Base-by-base conservation (phyloP, 2,113 vertebrate species). In the Carollia perspicillata region DNA sequence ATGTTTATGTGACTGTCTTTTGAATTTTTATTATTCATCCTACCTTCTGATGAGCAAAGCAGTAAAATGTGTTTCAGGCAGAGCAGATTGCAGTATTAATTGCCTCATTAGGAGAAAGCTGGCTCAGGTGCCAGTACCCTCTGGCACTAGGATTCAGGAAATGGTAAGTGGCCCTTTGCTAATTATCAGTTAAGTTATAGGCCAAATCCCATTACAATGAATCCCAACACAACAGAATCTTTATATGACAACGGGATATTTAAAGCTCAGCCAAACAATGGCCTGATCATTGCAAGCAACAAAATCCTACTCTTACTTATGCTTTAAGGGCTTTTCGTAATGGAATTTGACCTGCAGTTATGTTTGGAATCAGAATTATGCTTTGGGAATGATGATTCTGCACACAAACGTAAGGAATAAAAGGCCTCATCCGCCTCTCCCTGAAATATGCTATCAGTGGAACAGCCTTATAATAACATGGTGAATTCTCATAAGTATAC, bases 31-130 rank as follows among this genome's bases (percentile, higher is more conserved):
- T 95, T 92, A 84, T 63, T 94, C 83, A 65, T 69, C 55, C 42
- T 84, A 30, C 44, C 40, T 97, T 79, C 58, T 87, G 58, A 95
- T 51, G 51, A 89, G 71, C 77, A 87, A 72, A 85, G 22, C 40
- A 63, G 23, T 80, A 49, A 83, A 83, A 68, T 63, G 35, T 51
- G 55, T 89, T 92, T 94, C 66, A 44, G 84, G 84, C 72, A n/a
- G 77, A 37, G 63, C 23, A 6, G 23, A 74, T 14, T 69, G 72
- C 94, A 71, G 28, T 85, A 60, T 78, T 90, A 92, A 83, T 94
- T 95, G 78, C 85, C 94, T 95, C 94, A 89, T 94, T 94, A 95
- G 95, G 80, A 68, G 77, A 91, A 84, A 89, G 44, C 35, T 74
- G 22, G 26, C 78, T 95, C 74, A 30, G 51, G 9, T 30, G 44